These are phyloP conservation scores for Bagarius yarrelli DNA, from an alignment of 2,113 vertebrate genomes.

Conservation along the genomic window DNA sequence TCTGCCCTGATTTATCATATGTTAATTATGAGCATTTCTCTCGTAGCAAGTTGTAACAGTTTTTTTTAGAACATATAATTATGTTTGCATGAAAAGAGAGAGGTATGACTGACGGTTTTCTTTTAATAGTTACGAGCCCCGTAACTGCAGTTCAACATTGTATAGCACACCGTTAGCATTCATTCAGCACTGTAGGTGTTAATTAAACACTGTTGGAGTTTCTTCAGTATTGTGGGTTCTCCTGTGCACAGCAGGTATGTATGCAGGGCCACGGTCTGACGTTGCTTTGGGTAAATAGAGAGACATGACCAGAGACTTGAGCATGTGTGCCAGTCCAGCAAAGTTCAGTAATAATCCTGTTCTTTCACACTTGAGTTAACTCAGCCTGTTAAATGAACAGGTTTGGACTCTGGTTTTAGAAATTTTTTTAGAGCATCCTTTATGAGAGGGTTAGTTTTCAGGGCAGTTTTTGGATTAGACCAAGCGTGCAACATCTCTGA, in stretches of 20 bases:
- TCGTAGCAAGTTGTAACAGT: not conserved
- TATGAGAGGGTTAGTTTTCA: too few species aligned
- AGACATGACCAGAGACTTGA: not conserved
- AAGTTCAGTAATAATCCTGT: not conserved
- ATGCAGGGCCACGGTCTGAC: slow-evolving; percentile 1
- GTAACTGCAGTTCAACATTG: not conserved
- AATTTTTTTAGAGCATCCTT: too few species aligned
- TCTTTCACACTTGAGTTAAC: not conserved
- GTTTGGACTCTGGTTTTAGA: not conserved
- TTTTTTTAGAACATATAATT: not conserved
- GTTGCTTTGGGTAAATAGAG: not conserved
- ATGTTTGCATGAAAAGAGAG: not conserved
- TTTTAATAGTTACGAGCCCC: not conserved
- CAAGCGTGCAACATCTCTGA: too few species aligned
- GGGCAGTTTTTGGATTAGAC: too few species aligned
- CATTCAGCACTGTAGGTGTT: not conserved
- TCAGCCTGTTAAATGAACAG: not conserved
- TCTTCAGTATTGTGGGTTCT: not conserved
- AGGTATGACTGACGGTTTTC: not conserved
- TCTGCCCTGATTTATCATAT: not conserved
- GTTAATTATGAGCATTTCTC: not conserved
- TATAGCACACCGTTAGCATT: not conserved
- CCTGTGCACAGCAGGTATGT: slow-evolving; percentile 9
- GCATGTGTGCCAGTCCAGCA: not conserved
- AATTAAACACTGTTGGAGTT: slow-evolving; percentile 18